Evolutionary conservation across 2,888 invertebrate genomes (phyloP), one percentile per base, ranked within the genome.

Genomic region (Drosophila fungiperda): DNA sequence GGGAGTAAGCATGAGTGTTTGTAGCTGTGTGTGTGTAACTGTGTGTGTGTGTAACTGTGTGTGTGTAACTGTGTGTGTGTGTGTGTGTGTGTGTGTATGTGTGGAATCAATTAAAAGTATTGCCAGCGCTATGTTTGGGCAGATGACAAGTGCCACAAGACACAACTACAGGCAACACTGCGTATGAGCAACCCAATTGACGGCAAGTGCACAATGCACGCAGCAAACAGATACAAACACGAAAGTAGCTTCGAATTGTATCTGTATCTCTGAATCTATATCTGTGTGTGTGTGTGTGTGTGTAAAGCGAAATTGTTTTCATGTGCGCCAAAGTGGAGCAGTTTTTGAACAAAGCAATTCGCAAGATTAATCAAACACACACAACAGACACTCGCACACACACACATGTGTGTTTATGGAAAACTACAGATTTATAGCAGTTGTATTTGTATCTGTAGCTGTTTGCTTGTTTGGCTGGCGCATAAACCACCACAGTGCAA

Each of bases 311-410:
- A 87, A 87, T 90, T 83, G 89, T 86, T 88, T 88, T 86, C 84
- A 88, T 87, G 88, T 68, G 80, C 82, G 74, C 82, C 88, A 88
- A 90, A 90, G 90, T 90, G 83, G 89, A 90, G 89, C 89, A 90
- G 89, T 90, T 89, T 89, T 91, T 85, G 87, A 87, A 91, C 89
- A 89, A 91, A 91, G 87, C 91, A 87, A 91, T 89, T 89, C 83
- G 85, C 90, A 83, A 86, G 89, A 90, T 87, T 88, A 89, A 88
- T 89, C 89, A 85, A 82, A 88, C 73, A 78, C 76, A 76, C 71
- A 73, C 40, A 67, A 4, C 23, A 45, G 45, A 45, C 55, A 64
- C 35, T 68, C 23, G 65, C 49, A 76, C 54, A 54, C 32, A n/a
- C 52, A 62, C 29, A 69, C 26, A 62, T 68, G 73, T 68, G 68